These are phyloP conservation scores for Rhineura floridana DNA, from an alignment of 2,113 vertebrate genomes.

Conservation along the genomic window DNA sequence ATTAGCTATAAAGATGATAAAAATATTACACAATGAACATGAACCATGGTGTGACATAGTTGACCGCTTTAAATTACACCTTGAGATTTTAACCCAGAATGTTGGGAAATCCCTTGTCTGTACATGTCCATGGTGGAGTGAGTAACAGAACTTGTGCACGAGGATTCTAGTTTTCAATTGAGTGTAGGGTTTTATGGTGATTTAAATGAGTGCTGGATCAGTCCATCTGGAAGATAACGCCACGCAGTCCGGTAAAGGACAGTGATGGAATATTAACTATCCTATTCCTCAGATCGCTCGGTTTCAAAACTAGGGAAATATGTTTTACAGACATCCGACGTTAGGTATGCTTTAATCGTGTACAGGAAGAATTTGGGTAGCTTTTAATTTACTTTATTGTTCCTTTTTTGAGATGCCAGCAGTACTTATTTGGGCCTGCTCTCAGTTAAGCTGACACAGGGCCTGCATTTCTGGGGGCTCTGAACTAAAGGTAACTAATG, in stretches of 20 bases:
- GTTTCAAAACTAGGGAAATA: not conserved
- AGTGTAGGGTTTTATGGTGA: not conserved
- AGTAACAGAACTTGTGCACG: not conserved
- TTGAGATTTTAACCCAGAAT: not conserved
- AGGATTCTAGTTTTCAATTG: not conserved
- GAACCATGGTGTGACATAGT: no score
- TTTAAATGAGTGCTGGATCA: not conserved
- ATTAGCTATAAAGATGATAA: not conserved
- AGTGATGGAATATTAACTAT: not conserved
- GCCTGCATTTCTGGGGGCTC: not conserved
- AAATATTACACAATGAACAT: not conserved
- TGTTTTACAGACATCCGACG: not conserved
- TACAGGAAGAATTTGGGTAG: not conserved
- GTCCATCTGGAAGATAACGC: not conserved
- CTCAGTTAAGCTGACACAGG: not conserved
- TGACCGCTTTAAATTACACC: not conserved
- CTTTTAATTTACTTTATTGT: not conserved
- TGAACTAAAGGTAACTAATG: not conserved
- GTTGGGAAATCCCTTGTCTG: not conserved
- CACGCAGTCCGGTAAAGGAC: not conserved
- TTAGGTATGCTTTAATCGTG: not conserved
- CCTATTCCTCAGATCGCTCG: not conserved
- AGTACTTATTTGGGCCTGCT: constrained; percentile 1
- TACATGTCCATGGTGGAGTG: not conserved
- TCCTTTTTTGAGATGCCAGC: not conserved